Evolutionary conservation across 2,888 invertebrate genomes (phyloP), one percentile per base, ranked within the genome.

Genomic region (Biston betularia): DNA sequence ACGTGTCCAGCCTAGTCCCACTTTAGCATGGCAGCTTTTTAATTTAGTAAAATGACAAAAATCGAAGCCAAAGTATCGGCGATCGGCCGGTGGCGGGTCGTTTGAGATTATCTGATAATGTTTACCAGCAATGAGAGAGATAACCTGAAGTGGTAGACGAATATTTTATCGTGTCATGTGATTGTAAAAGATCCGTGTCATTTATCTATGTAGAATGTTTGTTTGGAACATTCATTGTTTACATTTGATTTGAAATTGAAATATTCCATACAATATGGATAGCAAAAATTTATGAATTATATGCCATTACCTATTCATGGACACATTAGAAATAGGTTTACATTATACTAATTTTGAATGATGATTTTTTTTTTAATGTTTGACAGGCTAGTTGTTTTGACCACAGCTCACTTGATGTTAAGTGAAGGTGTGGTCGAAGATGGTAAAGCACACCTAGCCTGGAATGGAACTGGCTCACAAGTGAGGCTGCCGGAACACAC

Each of bases 91-190:
- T 35, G 34, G 15, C n/a, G 3, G n/a, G n/a, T 52, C 35, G 8
- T 40, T 53, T 40, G 15, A 46, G 12, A 40, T 61, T 63, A 65
- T 72, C 67, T 73, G 70, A 80, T 78, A 73, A 69, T 70, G 68
- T 70, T 71, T 63, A 72, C 62, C 24, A 65, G 56, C 55, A 48
- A 35, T 34, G 10, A 12, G 45, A 49, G 45, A 35, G 58, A 57
- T 35, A 62, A 35, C 12, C 44, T 67, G 35, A 67, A 67, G 67
- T 67, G 67, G 63, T 14, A 65, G 70, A 68, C 65, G 66, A 65
- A 71, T 66, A 33, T 65, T 58, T 59, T 66, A 61, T 63, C 64
- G 24, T 49, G 59, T 65, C 65, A 65, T 65, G 63, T 65, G 66
- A 67, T 56, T 38, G 24, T 24, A 42, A 40, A 24, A 48, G 44